These are phyloP conservation scores for Potamarius usumacintae DNA, from an alignment of 2,113 vertebrate species.

Conservation along the genomic window DNA sequence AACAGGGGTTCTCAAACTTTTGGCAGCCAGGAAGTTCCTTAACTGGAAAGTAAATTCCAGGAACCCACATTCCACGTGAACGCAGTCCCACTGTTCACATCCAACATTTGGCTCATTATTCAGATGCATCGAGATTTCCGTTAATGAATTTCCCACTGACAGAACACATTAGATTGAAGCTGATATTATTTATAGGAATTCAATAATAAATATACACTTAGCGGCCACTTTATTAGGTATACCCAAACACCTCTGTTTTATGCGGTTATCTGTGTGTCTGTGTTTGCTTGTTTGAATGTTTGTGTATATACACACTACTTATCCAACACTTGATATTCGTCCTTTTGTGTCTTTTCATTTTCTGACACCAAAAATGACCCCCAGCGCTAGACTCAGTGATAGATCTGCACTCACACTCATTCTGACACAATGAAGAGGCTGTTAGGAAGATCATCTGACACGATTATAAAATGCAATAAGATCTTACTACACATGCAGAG, in stretches of 20 bases:
- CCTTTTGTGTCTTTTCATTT: background rate
- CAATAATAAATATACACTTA: background rate
- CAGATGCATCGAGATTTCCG: background rate
- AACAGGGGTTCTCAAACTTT: background rate
- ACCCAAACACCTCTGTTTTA: no score
- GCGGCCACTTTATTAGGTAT: no score
- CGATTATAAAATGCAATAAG: background rate
- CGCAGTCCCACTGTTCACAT: background rate
- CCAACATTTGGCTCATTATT: background rate
- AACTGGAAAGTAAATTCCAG: background rate
- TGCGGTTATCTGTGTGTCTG: background rate
- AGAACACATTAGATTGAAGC: background rate
- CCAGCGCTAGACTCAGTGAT: background rate
- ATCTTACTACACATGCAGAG: background rate
- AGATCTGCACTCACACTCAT: background rate
- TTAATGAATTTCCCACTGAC: background rate
- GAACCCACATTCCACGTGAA: background rate
- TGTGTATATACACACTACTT: background rate
- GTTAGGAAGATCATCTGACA: background rate
- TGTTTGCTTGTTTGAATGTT: background rate
- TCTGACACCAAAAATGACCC: background rate
- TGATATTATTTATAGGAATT: background rate
- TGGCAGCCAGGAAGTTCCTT: background rate
- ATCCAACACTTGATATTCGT: background rate
- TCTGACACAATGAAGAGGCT: background rate